Percentiles rank a stretch among this genome's conserved stretches.
Evolutionary conservation across 2,888 invertebrate genomes (phyloP).

Genomic region (Phoenoteleia sp.): DNA sequence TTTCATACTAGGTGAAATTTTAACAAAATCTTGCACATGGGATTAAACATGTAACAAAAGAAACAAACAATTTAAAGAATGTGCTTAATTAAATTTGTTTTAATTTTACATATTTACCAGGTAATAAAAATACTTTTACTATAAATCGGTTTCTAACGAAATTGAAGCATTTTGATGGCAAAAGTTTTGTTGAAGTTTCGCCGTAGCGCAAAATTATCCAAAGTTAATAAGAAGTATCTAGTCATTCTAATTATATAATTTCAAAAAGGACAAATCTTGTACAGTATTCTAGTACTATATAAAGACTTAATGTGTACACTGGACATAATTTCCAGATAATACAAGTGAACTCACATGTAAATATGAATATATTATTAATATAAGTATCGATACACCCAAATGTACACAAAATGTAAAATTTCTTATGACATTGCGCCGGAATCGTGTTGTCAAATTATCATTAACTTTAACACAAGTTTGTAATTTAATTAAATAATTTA

Average conservation of each 20-base stretch:
- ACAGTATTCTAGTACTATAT: slow-evolving; percentile 78
- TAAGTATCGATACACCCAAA: slow-evolving; percentile 37
- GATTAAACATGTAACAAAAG: too few species aligned
- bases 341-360: slow-evolving; percentile 80
- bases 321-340: slow-evolving; percentile 74
- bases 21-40: background rate
- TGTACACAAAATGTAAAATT: slow-evolving; percentile 44
- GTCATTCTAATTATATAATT: slow-evolving; percentile 77
- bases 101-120: too few species aligned
- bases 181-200: slow-evolving; percentile 33
- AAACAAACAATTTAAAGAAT: too few species aligned
- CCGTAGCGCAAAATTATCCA: background rate
- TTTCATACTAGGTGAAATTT: slow-evolving; percentile 8
- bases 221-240: slow-evolving; percentile 68
- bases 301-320: slow-evolving; percentile 75
- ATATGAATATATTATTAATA: slow-evolving; percentile 72
- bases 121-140: too few species aligned
- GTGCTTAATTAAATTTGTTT: too few species aligned
- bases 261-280: slow-evolving; percentile 78
- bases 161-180: background rate
- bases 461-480: background rate
- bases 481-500: too few species aligned
- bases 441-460: background rate
- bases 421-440: slow-evolving; percentile 26
- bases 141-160: background rate